Percentiles rank a stretch among this genome's conserved stretches.
Evolutionary conservation across 2,797 vertebrate genomes (phyloP).

Genomic region (Onychomys leucogaster): DNA sequence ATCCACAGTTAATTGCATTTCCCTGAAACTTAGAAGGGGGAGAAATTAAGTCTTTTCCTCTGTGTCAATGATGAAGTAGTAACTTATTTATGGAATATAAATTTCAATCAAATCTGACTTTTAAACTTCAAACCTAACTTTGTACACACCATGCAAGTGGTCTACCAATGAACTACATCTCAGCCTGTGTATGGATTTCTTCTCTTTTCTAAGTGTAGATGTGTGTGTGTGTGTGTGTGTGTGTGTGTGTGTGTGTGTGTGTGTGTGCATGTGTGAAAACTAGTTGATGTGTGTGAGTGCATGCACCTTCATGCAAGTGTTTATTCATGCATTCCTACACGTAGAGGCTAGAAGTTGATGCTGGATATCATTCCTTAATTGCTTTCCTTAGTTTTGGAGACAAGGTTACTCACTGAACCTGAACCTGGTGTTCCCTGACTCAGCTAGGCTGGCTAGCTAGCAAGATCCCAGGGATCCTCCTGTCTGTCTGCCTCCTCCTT

Average conservation of each 20-base stretch:
- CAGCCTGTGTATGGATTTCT: neutral
- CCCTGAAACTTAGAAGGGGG: neutral
- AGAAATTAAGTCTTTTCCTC: neutral
- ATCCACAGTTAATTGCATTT: slow-evolving; percentile 16
- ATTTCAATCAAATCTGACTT: neutral
- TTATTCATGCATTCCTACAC: neutral
- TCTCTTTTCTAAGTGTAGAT: neutral
- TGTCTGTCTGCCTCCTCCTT: no score
- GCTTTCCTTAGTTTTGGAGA: neutral
- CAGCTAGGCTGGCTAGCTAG: neutral
- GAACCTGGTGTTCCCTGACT: neutral
- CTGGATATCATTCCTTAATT: neutral
- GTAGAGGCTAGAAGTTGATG: neutral
- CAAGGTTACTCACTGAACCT: neutral
- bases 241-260: neutral
- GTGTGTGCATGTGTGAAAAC: neutral
- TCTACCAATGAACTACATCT: neutral
- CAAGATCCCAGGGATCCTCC: neutral
- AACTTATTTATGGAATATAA: neutral
- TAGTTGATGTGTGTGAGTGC: neutral
- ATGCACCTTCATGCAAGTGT: no score
- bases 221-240: neutral
- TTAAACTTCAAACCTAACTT: neutral
- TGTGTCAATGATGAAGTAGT: neutral
- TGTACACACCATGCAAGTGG: neutral